Percentiles rank a stretch among this genome's conserved stretches.
These are phyloP conservation scores for Catajapyx aquilonaris DNA, from an alignment of 1,140 invertebrate species.

Conservation along the genomic window DNA sequence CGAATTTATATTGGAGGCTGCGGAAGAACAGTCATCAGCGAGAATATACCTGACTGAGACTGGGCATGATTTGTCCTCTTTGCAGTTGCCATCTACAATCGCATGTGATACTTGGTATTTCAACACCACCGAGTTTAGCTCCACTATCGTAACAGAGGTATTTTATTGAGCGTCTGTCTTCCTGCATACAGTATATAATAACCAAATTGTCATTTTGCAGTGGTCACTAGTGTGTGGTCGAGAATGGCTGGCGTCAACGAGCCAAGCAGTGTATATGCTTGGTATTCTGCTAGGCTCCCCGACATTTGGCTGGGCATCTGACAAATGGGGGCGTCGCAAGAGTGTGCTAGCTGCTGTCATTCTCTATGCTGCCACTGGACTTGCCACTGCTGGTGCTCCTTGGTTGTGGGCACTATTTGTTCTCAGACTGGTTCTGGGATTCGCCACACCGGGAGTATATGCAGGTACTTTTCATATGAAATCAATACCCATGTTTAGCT, in stretches of 20 bases:
- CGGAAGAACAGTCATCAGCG: too few species aligned
- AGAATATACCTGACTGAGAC: too few species aligned
- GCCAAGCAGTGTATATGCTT: constrained; percentile 13
- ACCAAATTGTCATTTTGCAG: too few species aligned
- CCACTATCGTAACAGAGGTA: too few species aligned
- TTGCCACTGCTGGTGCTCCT: constrained; percentile 8
- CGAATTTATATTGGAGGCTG: too few species aligned
- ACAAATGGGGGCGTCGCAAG: constrained; percentile 10
- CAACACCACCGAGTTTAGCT: too few species aligned
- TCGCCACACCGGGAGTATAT: constrained; percentile 3
- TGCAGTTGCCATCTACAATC: too few species aligned
- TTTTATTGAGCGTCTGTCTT: too few species aligned
- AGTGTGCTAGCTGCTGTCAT: constrained; percentile 9
- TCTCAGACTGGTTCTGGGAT: constrained; percentile 9
- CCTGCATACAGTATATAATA: too few species aligned
- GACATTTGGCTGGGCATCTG: constrained; percentile 12
- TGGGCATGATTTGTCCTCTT: too few species aligned
- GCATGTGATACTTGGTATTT: too few species aligned
- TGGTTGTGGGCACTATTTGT: constrained; percentile 9
- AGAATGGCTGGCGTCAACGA: constrained; percentile 8
- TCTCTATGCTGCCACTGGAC: constrained; percentile 10
- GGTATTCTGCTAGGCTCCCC: constrained; percentile 11
- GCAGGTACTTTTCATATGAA: background rate
- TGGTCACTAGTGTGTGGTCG: constrained; percentile 10
- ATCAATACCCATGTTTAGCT: too few species aligned